Conservation (phyloP, 2,888 invertebrate species). For the Sphaerophoria rueppellii region DNA sequence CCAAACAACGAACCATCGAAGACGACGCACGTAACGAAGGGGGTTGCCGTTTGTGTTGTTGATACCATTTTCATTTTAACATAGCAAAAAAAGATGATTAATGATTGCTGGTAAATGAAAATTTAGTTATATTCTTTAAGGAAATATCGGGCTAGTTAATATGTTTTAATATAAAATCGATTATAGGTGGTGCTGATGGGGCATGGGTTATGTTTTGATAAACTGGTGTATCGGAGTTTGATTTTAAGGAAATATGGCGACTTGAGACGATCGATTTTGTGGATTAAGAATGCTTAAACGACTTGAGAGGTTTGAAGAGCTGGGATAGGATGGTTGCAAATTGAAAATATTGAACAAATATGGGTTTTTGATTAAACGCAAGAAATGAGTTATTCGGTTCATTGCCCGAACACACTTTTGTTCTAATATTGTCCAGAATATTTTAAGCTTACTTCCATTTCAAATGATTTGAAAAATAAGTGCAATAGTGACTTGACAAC, state of each 20-base stretch:
- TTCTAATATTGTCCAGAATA: no score
- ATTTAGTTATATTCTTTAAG: constrained; percentile 66
- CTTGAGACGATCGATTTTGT: no score
- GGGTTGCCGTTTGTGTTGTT: constrained; percentile 50
- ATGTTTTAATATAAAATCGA: constrained; percentile 66
- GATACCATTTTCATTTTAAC: constrained; percentile 70
- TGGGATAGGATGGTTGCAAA: no score
- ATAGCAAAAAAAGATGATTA: constrained; percentile 55
- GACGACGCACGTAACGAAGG: constrained; percentile 10
- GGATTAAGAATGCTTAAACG: no score
- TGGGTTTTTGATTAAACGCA: no score
- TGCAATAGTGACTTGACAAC: no score
- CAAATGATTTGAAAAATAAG: no score
- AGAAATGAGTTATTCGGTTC: no score
- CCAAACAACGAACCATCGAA: not conserved
- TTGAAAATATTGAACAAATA: no score
- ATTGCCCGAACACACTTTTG: no score
- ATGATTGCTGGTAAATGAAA: constrained; percentile 69
- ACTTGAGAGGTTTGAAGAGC: no score
- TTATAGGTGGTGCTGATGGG: constrained; percentile 70
- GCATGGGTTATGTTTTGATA: constrained; percentile 66
- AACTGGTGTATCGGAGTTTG: constrained; percentile 31
- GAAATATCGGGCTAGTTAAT: constrained; percentile 66
- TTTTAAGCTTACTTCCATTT: no score
- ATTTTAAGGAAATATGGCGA: constrained; percentile 13